phyloP scores from a whole-genome alignment of 2,113 vertebrate species.

The Sturnus vulgaris region DNA sequence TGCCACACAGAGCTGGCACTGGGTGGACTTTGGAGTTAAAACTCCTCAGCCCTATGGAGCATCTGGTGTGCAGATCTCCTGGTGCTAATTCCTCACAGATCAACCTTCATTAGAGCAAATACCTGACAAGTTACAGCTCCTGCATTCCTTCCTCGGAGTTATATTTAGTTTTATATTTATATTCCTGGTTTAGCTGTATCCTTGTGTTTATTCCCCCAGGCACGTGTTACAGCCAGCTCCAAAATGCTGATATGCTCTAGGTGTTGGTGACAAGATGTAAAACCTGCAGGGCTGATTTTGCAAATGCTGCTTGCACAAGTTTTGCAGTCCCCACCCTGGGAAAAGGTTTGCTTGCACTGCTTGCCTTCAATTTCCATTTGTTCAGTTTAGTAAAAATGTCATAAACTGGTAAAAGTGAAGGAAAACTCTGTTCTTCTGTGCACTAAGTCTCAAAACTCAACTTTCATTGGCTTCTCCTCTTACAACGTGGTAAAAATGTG shows the following conservation, averaged over 20 bases:
- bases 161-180: slow-evolving; percentile 16
- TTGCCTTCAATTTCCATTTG: not conserved
- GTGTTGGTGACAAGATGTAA: not conserved
- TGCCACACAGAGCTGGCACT: not conserved
- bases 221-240: not conserved
- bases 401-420: not conserved
- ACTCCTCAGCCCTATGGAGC: not conserved
- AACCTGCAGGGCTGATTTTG: not conserved
- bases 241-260: not conserved
- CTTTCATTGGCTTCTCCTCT: not conserved
- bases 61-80: not conserved
- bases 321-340: not conserved
- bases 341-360: not conserved
- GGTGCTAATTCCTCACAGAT: not conserved
- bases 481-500: not conserved
- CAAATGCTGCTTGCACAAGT: not conserved
- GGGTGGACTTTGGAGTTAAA: not conserved
- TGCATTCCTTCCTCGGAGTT: not conserved
- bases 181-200: not conserved
- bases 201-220: slow-evolving; percentile 8
- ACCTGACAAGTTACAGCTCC: not conserved
- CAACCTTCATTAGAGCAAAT: slow-evolving; percentile 22
- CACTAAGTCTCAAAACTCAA: not conserved
- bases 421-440: not conserved
- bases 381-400: not conserved